Conservation (phyloP, 2,113 vertebrate genomes). For the Nothoprocta pentlandii region DNA sequence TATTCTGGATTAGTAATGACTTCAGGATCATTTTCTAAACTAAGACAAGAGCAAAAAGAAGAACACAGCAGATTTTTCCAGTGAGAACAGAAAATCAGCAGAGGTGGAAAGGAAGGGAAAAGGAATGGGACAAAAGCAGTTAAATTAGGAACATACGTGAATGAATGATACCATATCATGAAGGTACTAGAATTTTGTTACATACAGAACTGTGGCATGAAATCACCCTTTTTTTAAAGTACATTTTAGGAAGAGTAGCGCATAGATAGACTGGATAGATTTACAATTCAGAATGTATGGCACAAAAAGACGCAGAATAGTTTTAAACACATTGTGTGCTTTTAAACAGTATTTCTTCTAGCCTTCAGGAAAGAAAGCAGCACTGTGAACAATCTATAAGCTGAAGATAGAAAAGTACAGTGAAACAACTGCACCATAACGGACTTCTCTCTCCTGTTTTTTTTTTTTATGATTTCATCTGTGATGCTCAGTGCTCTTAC, state of each 20-base stretch:
- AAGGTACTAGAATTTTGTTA: not conserved
- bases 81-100: not conserved
- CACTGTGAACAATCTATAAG: not conserved
- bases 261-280: not conserved
- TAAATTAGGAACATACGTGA: not conserved
- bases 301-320: not conserved
- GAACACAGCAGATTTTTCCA: not conserved
- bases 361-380: not conserved
- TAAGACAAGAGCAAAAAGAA: slow-evolving; percentile 31
- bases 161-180: not conserved
- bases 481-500: slow-evolving; percentile 62
- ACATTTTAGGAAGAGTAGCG: not conserved
- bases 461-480: slow-evolving; percentile 26
- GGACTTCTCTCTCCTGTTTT: slow-evolving; percentile 8
- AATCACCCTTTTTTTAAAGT: not conserved
- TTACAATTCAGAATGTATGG: not conserved
- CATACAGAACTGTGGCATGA: not conserved
- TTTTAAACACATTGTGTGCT: not conserved
- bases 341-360: not conserved
- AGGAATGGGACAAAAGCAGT: not conserved
- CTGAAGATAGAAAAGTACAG: not conserved
- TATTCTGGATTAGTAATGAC: slow-evolving; percentile 5
- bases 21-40: slow-evolving; percentile 21
- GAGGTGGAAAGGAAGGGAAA: not conserved
- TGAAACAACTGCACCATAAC: slow-evolving; percentile 30